Conservation (phyloP, 2,113 vertebrate genomes). For the Rhipidura dahli region DNA sequence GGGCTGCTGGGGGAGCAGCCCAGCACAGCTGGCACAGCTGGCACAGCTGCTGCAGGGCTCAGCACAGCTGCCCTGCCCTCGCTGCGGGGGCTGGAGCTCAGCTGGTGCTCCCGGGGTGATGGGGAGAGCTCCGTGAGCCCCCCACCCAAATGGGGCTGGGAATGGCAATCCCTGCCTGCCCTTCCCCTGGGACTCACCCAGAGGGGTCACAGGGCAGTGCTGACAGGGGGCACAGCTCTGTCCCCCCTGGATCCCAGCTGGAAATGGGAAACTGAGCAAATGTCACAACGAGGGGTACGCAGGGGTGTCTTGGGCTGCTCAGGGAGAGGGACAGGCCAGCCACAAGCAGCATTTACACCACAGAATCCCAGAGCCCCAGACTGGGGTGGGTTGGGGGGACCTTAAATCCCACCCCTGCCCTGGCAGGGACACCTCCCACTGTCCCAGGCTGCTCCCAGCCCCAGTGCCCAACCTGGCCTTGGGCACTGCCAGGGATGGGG, state of each 20-base stretch:
- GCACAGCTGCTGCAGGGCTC: neutral
- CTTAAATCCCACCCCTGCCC: neutral
- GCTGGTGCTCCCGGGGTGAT: no score
- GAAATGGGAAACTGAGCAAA: neutral
- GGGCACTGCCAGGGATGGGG: neutral
- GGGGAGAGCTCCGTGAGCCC: no score
- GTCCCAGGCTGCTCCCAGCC: neutral
- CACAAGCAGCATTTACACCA: neutral
- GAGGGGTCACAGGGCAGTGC: neutral
- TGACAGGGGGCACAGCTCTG: neutral
- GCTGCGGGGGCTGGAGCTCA: neutral
- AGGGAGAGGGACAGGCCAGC: no score
- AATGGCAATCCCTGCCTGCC: neutral
- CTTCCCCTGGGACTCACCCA: neutral
- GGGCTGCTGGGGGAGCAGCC: neutral
- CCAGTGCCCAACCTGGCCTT: neutral
- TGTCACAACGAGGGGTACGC: fast-evolving
- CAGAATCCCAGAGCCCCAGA: neutral
- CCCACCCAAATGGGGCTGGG: neutral
- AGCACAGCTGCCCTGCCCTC: neutral
- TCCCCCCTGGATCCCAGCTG: neutral
- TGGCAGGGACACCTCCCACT: neutral
- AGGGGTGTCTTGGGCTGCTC: neutral
- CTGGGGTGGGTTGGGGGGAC: neutral
- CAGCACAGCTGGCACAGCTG: neutral